Percentiles rank a stretch among this genome's conserved stretches.
These are phyloP conservation scores for Ramphastos sulfuratus DNA, from an alignment of 2,113 vertebrate species.

Conservation along the genomic window DNA sequence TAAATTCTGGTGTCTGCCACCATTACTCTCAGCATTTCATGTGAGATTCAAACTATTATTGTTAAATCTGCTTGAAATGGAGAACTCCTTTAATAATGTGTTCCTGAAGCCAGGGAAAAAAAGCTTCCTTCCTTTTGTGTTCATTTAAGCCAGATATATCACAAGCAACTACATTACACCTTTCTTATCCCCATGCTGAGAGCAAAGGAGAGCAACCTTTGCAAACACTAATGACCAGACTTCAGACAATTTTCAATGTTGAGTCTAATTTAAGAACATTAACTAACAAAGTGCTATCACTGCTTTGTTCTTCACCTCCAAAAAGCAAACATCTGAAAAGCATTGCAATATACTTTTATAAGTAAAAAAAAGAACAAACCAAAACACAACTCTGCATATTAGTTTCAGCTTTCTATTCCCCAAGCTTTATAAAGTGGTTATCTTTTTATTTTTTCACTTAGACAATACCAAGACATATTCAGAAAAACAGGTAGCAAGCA, in stretches of 20 bases:
- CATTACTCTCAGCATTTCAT: conserved; percentile 61
- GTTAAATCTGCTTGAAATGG: background rate
- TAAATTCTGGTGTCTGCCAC: conserved; percentile 31
- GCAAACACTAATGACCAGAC: background rate
- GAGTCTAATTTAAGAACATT: background rate
- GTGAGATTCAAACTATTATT: background rate
- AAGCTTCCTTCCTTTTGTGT: background rate
- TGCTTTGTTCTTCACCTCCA: background rate
- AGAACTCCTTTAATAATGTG: background rate
- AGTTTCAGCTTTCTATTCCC: background rate
- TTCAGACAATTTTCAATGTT: background rate
- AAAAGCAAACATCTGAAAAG: background rate
- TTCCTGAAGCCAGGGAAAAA: background rate
- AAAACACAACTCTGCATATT: background rate
- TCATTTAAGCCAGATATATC: background rate
- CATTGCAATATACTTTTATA: background rate
- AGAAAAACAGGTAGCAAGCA: background rate
- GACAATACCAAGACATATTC: background rate
- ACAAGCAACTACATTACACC: background rate
- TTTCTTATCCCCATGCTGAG: conserved; percentile 27
- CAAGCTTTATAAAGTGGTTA: background rate
- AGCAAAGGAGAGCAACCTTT: conserved; percentile 24
- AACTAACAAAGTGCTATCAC: background rate
- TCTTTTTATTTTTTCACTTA: background rate
- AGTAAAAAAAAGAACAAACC: background rate